Evolutionary conservation across 23 tunicate genomes (phyloP).

Genomic region (Halocynthia roretzi): DNA sequence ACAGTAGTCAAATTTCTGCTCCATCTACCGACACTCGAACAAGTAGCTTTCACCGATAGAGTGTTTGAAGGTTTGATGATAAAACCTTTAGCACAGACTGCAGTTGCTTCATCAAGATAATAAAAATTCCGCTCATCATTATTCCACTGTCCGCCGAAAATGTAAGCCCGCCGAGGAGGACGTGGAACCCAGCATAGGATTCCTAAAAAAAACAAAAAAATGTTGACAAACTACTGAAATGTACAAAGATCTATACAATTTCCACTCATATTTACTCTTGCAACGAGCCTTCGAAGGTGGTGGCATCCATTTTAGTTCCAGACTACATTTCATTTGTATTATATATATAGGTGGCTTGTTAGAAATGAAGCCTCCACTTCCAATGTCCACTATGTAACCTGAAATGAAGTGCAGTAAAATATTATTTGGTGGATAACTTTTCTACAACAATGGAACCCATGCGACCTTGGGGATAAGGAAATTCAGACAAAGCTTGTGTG

Average conservation of each 20-base stretch:
- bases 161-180: slow-evolving; percentile 32
- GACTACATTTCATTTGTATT: slow-evolving; percentile 12
- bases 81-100: slow-evolving; percentile 53
- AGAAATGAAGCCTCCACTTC: slow-evolving; percentile 11
- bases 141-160: slow-evolving; percentile 39
- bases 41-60: slow-evolving; percentile 4
- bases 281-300: not conserved
- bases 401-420: not conserved
- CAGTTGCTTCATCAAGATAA: slow-evolving; percentile 27
- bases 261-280: slow-evolving; percentile 32
- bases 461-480: no score
- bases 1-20: slow-evolving; percentile 2
- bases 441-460: no score
- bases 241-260: not conserved
- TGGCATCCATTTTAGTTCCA: slow-evolving; percentile 36
- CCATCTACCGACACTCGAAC: slow-evolving; percentile 41
- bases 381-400: slow-evolving; percentile 20
- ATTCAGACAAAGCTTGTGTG: no score
- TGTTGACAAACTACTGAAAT: not conserved
- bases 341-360: not conserved
- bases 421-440: no score
- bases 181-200: slow-evolving; percentile 46
- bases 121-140: slow-evolving; percentile 19
- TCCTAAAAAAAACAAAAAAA: not conserved
- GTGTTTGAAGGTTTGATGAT: slow-evolving; percentile 5